A percentile compares a stretch with the other conserved stretches of the same genome.
Conservation (phyloP, 2,797 vertebrate species). For the Phoeniculus purpureus region DNA sequence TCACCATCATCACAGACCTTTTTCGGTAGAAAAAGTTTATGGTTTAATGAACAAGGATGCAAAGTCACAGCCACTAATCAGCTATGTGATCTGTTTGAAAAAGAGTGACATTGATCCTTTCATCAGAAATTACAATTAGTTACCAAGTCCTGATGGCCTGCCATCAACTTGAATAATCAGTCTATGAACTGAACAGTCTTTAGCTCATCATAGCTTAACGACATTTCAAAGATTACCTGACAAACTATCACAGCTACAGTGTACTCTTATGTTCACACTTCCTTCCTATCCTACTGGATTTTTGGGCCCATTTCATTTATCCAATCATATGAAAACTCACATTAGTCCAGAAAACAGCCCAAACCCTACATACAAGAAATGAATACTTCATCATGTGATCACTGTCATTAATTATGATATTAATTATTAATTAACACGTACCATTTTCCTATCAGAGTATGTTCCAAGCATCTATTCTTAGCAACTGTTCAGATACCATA, state of each 20-base stretch:
- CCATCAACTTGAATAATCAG: not conserved
- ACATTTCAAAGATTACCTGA: not conserved
- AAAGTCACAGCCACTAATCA: not conserved
- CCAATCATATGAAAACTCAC: not conserved
- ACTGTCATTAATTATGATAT: not conserved
- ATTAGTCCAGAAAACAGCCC: not conserved
- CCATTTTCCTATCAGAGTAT: not conserved
- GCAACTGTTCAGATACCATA: not conserved
- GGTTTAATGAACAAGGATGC: not conserved
- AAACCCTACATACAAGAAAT: not conserved
- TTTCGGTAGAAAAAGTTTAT: not conserved
- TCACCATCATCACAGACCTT: not conserved
- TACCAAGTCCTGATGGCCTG: not conserved
- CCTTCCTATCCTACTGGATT: not conserved
- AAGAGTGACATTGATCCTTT: not conserved
- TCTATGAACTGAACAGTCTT: not conserved
- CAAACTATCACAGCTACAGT: rapidly evolving
- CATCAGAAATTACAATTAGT: not conserved
- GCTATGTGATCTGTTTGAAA: not conserved
- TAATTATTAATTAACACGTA: too few species aligned
- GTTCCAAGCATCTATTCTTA: not conserved
- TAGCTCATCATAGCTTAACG: not conserved
- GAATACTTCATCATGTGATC: not conserved
- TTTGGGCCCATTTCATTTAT: not conserved
- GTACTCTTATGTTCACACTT: not conserved